Percentiles rank a stretch among this genome's conserved stretches.
Evolutionary conservation across 2,888 invertebrate species (phyloP).

Genomic region (Spilosoma lubricipeda): DNA sequence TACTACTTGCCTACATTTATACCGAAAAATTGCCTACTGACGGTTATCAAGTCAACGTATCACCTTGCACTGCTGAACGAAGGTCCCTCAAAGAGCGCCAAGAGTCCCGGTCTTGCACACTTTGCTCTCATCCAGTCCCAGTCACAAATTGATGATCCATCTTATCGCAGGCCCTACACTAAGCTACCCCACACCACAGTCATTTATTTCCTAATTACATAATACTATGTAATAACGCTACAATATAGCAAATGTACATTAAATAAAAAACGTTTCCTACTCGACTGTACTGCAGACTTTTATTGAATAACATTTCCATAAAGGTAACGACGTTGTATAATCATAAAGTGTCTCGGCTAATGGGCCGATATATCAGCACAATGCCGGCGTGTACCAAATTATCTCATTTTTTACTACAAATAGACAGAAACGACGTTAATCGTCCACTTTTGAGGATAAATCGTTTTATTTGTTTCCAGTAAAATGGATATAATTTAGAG

Average conservation of each 20-base stretch:
- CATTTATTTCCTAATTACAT: background rate
- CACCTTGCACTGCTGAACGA: too few relatives aligned
- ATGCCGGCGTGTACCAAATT: constrained; percentile 34
- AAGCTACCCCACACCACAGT: background rate
- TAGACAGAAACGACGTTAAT: constrained; percentile 9
- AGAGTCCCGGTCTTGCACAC: too few relatives aligned
- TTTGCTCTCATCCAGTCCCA: too few relatives aligned
- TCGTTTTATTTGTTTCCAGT: constrained; percentile 11
- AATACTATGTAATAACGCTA: background rate
- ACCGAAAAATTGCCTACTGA: too few relatives aligned
- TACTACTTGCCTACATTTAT: too few relatives aligned
- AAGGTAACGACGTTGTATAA: constrained; percentile 32
- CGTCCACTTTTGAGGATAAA: constrained; percentile 16
- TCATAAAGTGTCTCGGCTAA: constrained; percentile 38
- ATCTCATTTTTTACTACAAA: constrained; percentile 39
- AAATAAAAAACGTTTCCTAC: constrained; percentile 17
- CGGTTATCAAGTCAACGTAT: too few relatives aligned
- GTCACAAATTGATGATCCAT: too few relatives aligned
- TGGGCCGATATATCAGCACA: constrained; percentile 36
- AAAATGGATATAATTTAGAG: background rate
- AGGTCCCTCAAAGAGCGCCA: too few relatives aligned
- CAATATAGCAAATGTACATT: background rate
- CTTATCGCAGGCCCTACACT: too few relatives aligned
- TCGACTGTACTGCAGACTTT: constrained; percentile 9
- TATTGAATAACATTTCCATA: constrained; percentile 43